phyloP scores from a whole-genome alignment of 2,888 invertebrate genomes.

The Ariolimax columbianus region DNA sequence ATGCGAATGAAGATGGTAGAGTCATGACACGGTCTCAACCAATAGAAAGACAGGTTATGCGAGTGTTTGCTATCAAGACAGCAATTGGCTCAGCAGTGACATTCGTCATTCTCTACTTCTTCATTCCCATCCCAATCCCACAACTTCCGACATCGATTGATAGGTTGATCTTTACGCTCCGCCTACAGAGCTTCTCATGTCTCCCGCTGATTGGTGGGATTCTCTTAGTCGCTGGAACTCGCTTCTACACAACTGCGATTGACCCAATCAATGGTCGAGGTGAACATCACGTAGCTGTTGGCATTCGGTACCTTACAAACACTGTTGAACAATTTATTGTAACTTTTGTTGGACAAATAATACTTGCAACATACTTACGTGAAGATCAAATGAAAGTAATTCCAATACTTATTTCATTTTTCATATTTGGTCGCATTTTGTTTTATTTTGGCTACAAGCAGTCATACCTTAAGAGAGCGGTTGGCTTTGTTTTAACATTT shows the following conservation, averaged over 20 bases:
- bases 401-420: conserved; percentile 56
- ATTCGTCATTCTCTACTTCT: conserved; percentile 34
- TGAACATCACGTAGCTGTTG: conserved; percentile 53
- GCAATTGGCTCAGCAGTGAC: neutral
- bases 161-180: conserved; percentile 57
- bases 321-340: conserved; percentile 60
- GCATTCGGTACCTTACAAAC: conserved; percentile 54
- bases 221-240: conserved; percentile 38
- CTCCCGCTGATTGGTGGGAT: conserved; percentile 54
- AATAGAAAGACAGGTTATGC: conserved; percentile 33
- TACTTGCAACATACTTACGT: conserved; percentile 55
- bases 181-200: conserved; percentile 56
- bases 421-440: conserved; percentile 56
- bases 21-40: conserved; percentile 34
- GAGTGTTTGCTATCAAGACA: neutral
- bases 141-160: conserved; percentile 51
- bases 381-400: conserved; percentile 53
- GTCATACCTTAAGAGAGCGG: conserved; percentile 47
- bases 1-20: neutral
- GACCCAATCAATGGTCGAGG: conserved; percentile 58
- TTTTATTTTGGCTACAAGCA: conserved; percentile 58
- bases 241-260: conserved; percentile 55
- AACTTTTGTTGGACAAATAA: conserved; percentile 56
- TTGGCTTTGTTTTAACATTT: conserved; percentile 55
- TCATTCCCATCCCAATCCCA: conserved; percentile 49